These are phyloP conservation scores for Varecia variegata DNA, from an alignment of 2,797 vertebrate genomes.

Conservation along the genomic window DNA sequence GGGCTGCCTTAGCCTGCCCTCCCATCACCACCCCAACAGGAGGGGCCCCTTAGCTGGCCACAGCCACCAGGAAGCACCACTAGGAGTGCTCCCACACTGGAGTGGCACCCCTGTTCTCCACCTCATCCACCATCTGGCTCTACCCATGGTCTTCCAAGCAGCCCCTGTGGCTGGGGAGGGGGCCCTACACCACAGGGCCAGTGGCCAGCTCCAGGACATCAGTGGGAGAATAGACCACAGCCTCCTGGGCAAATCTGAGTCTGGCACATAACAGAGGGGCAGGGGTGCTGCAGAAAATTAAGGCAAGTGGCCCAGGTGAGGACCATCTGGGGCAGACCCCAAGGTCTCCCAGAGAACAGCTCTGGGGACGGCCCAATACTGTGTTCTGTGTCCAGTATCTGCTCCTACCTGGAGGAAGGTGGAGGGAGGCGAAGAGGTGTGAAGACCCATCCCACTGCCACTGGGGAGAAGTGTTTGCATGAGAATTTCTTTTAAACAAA, in stretches of 20 bases:
- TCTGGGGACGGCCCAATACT: background rate
- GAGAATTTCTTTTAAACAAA: background rate
- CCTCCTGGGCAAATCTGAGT: background rate
- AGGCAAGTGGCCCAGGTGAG: conserved; percentile 57
- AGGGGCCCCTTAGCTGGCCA: background rate
- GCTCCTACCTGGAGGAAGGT: background rate
- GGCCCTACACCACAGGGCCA: background rate
- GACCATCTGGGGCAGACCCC: background rate
- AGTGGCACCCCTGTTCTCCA: background rate
- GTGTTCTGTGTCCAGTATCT: background rate
- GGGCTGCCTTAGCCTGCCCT: background rate
- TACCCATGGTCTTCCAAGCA: background rate
- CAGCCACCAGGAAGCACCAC: background rate
- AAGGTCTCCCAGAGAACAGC: background rate
- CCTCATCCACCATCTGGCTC: background rate
- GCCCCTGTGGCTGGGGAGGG: background rate
- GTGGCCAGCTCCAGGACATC: background rate
- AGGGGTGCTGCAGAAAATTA: conserved; percentile 13
- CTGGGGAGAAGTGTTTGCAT: background rate
- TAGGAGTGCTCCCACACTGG: background rate
- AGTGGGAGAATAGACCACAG: background rate
- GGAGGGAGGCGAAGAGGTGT: background rate
- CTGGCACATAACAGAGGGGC: background rate
- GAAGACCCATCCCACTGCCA: background rate
- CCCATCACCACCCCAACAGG: background rate